Evolutionary conservation across 2,797 vertebrate genomes (phyloP), one percentile per base, ranked within the genome.

Genomic region (Glossophaga mutica): DNA sequence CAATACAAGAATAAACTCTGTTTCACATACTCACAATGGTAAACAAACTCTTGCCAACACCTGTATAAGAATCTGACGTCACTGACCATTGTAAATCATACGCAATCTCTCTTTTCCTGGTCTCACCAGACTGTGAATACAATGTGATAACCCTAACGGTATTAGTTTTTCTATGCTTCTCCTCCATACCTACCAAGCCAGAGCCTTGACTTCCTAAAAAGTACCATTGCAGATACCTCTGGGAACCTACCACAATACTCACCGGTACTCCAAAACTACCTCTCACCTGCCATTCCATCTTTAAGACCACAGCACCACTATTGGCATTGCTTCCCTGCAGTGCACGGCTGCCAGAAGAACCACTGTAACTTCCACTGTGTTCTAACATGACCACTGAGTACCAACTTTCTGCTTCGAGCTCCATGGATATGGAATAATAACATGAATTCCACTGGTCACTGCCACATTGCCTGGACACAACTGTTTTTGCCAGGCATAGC

Each of bases 151-250:
- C 24, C n/a, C 48, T 12, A 1, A 3, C 81, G 74, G 22, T 6
- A 62, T 62, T 48, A 48, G 34, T 6, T 91, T 93, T 83, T 77
- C 32, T 71, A 12, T 55, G 37, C 10, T 39, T 91, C 59, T 74
- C 26, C 24, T 62, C 24, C 8, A 77, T 14, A 65, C 2, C 2
- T 76, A 16, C 62, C 18, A 70, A 78, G 19, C 59, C 46, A 76
- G n/a, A 82, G n/a, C 16, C 32, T 71, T 46, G 9, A 79, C n/a
- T 83, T 96, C 48, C 34, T 76, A 19, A 83, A 87, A 83, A 65
- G 6, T 19, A 65, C 21, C 15, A 32, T 9, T 46, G 22, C 29
- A 48, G 21, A 32, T 74, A 29, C 2, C 71, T 67, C 22, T 44
- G n/a, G 9, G 85, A 68, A 21, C 34, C 16, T 19, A 62, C 2